Evolutionary conservation across 2,888 invertebrate species (phyloP).

Genomic region (Epistrophe eligans): DNA sequence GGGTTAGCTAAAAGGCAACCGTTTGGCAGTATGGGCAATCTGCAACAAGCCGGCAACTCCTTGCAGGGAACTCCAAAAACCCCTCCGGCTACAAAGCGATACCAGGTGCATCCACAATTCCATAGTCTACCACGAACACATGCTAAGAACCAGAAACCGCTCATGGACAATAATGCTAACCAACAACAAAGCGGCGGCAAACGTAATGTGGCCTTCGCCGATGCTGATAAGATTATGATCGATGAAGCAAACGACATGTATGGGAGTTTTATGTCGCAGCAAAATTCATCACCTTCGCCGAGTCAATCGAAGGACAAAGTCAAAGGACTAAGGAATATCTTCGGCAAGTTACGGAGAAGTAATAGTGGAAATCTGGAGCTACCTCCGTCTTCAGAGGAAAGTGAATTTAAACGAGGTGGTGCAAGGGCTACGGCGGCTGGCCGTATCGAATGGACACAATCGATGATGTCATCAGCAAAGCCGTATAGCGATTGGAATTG

Average conservation of each 20-base stretch:
- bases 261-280: conserved; percentile 83
- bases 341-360: conserved; percentile 88
- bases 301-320: conserved; percentile 84
- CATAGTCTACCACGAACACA: conserved; percentile 91
- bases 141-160: conserved; percentile 81
- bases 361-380: conserved; percentile 89
- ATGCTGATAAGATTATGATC: conserved; percentile 85
- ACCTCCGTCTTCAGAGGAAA: conserved; percentile 84
- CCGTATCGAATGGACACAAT: conserved; percentile 86
- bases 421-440: conserved; percentile 90
- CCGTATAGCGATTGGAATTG: conserved; percentile 93
- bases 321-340: conserved; percentile 88
- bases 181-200: conserved; percentile 70
- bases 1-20: conserved; percentile 79
- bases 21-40: conserved; percentile 83
- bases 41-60: conserved; percentile 78
- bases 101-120: conserved; percentile 91
- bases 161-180: conserved; percentile 79
- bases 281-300: conserved; percentile 84
- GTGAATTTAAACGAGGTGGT: conserved; percentile 89
- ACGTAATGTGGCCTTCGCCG: conserved; percentile 84
- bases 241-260: conserved; percentile 83
- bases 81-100: conserved; percentile 90
- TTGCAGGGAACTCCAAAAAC: conserved; percentile 85
- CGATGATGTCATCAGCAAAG: conserved; percentile 83